Evolutionary conservation across 2,888 invertebrate genomes (phyloP).

Genomic region (Nomada ferruginata): DNA sequence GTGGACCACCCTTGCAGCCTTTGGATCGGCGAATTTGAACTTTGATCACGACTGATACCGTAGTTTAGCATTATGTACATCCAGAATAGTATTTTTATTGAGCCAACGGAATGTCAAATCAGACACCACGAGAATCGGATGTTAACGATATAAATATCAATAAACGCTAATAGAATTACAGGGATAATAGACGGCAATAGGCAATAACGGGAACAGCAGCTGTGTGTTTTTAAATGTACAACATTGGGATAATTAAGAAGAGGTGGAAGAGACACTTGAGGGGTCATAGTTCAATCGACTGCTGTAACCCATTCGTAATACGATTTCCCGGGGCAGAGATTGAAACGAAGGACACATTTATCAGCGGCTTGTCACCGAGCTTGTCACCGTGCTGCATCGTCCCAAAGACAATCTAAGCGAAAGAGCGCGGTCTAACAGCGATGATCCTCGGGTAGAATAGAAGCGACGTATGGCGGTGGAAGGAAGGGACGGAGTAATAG

Average conservation of each 20-base stretch:
- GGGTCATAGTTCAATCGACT: neutral
- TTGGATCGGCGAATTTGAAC: constrained; percentile 23
- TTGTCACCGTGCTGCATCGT: constrained; percentile 27
- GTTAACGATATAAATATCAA: no score
- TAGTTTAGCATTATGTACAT: neutral
- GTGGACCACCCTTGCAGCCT: constrained; percentile 11
- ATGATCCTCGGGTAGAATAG: constrained; percentile 50
- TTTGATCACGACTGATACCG: neutral
- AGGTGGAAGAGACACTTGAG: neutral
- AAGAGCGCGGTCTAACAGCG: constrained; percentile 38
- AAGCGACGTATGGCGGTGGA: constrained; percentile 52
- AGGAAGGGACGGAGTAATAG: constrained; percentile 71
- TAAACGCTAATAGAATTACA: neutral
- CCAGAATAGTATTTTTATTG: neutral
- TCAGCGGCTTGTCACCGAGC: constrained; percentile 42
- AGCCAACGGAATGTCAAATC: no score
- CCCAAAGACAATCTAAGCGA: constrained; percentile 46
- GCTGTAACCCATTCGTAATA: constrained; percentile 5
- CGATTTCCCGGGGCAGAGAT: neutral
- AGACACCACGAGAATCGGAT: no score
- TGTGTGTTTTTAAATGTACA: no score
- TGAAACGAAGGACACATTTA: constrained; percentile 54
- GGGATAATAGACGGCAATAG: neutral
- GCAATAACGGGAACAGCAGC: no score
- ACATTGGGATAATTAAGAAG: neutral